phyloP scores from a whole-genome alignment of 2,888 invertebrate genomes.

The Callosobruchus maculatus region DNA sequence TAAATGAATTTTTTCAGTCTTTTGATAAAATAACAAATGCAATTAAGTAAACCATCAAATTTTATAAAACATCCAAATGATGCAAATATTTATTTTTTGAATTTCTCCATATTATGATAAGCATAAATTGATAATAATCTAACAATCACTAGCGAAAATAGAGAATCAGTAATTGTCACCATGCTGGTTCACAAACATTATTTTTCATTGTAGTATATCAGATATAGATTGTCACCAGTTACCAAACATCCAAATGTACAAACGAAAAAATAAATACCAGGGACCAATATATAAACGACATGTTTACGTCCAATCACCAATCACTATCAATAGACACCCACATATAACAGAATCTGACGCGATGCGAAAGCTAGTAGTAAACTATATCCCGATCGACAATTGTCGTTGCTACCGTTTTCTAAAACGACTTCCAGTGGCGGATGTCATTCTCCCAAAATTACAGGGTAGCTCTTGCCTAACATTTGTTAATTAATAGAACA shows the following conservation, averaged over 20 bases:
- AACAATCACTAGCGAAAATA: too few species aligned
- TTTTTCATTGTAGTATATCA: not conserved
- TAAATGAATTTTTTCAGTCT: too few species aligned
- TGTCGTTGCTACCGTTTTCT: not conserved
- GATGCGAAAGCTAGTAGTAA: not conserved
- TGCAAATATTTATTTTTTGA: too few species aligned
- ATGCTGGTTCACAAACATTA: too few species aligned
- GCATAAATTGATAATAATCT: too few species aligned
- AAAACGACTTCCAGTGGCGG: not conserved
- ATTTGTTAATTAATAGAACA: not conserved
- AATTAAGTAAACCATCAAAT: too few species aligned
- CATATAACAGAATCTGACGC: not conserved
- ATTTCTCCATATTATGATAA: too few species aligned
- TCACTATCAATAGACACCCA: not conserved
- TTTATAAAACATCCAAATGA: too few species aligned
- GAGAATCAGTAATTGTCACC: too few species aligned
- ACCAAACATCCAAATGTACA: not conserved
- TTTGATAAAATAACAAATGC: too few species aligned
- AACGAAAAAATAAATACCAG: constrained; percentile 51
- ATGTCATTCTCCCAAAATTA: not conserved
- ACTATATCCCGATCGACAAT: not conserved
- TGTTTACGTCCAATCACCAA: not conserved
- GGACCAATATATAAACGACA: constrained; percentile 48
- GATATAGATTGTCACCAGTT: not conserved
- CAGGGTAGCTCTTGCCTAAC: not conserved